Conservation (phyloP, 2,113 vertebrate genomes). For the Dissostichus mawsoni region DNA sequence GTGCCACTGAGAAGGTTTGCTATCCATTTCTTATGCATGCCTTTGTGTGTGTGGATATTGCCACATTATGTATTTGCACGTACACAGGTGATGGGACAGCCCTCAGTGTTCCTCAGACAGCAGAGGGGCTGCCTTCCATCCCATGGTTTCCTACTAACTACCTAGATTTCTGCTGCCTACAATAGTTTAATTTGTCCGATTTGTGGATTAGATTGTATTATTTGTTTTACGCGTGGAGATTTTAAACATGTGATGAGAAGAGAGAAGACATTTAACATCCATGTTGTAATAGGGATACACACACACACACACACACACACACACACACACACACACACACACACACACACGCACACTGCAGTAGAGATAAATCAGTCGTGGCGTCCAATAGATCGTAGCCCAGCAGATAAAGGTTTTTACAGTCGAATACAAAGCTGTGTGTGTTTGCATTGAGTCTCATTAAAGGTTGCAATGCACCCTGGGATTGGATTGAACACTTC, state of each 20-base stretch:
- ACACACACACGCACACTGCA: constrained; percentile 29
- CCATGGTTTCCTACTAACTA: too few species aligned
- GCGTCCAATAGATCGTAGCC: constrained; percentile 9
- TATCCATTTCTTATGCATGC: constrained; percentile 59
- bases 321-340: constrained; percentile 14
- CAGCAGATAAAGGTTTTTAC: neutral
- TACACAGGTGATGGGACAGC: too few species aligned
- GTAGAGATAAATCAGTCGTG: constrained; percentile 42
- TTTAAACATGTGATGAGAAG: too few species aligned
- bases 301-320: neutral
- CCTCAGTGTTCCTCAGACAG: too few species aligned
- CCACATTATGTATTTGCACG: too few species aligned
- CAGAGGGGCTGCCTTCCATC: too few species aligned
- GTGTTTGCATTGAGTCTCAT: constrained; percentile 38
- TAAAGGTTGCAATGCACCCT: constrained; percentile 40
- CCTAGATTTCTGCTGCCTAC: too few species aligned
- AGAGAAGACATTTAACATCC: neutral
- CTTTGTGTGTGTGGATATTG: constrained; percentile 3
- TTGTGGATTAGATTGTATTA: too few species aligned
- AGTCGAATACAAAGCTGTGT: neutral
- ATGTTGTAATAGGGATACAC: neutral
- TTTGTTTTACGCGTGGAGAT: too few species aligned
- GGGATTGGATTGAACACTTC: constrained; percentile 15
- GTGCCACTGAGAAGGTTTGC: neutral
- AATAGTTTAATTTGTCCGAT: too few species aligned